phyloP scores from a whole-genome alignment of 2,797 vertebrate species.

The Artibeus lituratus region DNA sequence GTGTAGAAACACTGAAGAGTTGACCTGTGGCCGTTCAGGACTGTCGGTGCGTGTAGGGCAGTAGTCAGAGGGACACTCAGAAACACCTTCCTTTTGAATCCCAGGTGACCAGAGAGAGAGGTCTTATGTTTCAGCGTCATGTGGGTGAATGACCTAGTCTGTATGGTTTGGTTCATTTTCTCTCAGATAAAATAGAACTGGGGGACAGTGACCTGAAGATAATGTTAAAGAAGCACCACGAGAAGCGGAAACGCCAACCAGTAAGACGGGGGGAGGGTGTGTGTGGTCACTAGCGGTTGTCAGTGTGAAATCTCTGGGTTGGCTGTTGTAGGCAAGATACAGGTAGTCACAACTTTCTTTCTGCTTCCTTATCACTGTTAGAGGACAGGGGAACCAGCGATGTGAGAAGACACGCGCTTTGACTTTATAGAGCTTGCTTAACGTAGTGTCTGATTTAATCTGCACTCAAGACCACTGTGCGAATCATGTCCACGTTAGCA shows the following conservation, averaged over 20 bases:
- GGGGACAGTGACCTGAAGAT: conserved; percentile 91
- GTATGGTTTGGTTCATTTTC: conserved; percentile 51
- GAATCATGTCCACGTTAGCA: neutral
- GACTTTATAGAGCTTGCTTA: neutral
- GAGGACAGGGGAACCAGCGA: neutral
- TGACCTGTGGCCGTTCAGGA: neutral
- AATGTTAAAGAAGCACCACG: conserved; percentile 93
- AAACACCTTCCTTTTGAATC: neutral
- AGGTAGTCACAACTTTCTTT: neutral
- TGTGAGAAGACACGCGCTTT: neutral
- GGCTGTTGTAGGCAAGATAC: neutral
- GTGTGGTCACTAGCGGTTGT: neutral
- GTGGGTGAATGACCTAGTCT: neutral
- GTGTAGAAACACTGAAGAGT: neutral
- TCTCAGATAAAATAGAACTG: conserved; percentile 91
- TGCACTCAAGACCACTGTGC: neutral
- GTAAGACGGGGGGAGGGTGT: conserved; percentile 81
- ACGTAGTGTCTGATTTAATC: neutral
- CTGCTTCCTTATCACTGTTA: neutral
- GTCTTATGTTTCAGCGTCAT: neutral
- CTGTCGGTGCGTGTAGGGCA: neutral
- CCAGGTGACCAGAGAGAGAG: neutral
- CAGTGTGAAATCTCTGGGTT: neutral
- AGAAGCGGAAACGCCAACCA: conserved; percentile 95
- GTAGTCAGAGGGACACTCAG: neutral